Evolutionary conservation across 2,113 vertebrate species (phyloP).

Genomic region (Naja naja): DNA sequence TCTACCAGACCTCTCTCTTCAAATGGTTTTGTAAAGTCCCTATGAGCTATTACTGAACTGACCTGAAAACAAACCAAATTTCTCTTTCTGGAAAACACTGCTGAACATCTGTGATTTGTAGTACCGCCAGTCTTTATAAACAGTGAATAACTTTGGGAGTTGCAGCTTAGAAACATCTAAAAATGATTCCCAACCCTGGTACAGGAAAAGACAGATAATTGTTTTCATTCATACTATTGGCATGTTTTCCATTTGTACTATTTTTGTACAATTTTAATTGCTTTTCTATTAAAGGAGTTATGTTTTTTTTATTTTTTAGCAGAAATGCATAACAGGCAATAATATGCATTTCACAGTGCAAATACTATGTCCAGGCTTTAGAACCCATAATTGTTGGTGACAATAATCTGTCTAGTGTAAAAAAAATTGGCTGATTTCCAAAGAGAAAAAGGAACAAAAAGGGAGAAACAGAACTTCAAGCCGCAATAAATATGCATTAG

Average conservation of each 20-base stretch:
- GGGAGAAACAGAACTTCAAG: not conserved
- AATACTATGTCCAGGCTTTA: not conserved
- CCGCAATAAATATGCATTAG: not conserved
- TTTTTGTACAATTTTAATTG: not conserved
- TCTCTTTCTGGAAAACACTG: not conserved
- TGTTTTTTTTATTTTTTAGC: not conserved
- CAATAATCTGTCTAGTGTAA: not conserved
- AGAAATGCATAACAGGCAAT: not conserved
- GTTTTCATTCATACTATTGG: not conserved
- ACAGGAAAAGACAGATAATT: not conserved
- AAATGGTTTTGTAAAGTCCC: not conserved
- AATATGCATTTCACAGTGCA: not conserved
- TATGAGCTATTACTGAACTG: not conserved
- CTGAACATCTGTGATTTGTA: not conserved
- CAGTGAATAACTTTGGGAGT: not conserved
- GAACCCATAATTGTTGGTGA: not conserved
- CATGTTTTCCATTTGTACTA: not conserved
- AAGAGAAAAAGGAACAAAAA: not conserved
- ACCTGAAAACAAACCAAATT: not conserved
- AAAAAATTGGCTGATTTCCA: not conserved
- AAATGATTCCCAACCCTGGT: not conserved
- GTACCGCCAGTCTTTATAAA: not conserved
- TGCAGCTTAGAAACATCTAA: not conserved
- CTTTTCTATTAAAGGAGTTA: not conserved
- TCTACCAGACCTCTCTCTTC: not conserved